A percentile compares a stretch with the other conserved stretches of the same genome.
phyloP scores from a whole-genome alignment of 2,113 vertebrate genomes.

The Myocastor coypus region DNA sequence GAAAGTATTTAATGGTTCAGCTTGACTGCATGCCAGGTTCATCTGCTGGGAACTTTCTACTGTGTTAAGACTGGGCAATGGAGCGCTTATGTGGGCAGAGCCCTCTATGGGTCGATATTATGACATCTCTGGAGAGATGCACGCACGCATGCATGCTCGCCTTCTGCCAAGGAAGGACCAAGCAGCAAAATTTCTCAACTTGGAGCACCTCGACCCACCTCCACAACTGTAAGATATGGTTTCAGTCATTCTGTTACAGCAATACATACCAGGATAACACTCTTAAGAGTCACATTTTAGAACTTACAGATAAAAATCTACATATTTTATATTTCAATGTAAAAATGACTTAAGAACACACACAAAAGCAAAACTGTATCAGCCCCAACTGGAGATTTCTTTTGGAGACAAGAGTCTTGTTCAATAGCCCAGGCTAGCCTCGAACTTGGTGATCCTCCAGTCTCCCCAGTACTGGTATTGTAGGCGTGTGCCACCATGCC shows the following conservation, averaged over 20 bases:
- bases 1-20: constrained; percentile 14
- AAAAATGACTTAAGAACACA: constrained; percentile 36
- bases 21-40: neutral
- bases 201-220: neutral
- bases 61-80: too few species aligned
- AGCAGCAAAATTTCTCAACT: neutral
- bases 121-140: neutral
- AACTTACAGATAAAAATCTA: neutral
- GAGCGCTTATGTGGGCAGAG: neutral
- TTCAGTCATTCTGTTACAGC: neutral
- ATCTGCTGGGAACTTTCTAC: neutral
- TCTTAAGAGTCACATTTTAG: neutral
- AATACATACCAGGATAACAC: neutral
- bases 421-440: neutral
- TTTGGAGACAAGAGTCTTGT: neutral
- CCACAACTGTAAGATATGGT: neutral
- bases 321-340: neutral
- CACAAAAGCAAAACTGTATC: constrained; percentile 60
- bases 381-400: constrained; percentile 26
- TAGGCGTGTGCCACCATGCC: neutral
- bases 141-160: neutral
- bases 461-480: neutral
- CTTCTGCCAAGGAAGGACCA: neutral
- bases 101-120: neutral
- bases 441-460: neutral